A percentile compares a stretch with the other conserved stretches of the same genome.
phyloP scores from a whole-genome alignment of 1,140 invertebrate genomes.

The Centruroides vittatus region DNA sequence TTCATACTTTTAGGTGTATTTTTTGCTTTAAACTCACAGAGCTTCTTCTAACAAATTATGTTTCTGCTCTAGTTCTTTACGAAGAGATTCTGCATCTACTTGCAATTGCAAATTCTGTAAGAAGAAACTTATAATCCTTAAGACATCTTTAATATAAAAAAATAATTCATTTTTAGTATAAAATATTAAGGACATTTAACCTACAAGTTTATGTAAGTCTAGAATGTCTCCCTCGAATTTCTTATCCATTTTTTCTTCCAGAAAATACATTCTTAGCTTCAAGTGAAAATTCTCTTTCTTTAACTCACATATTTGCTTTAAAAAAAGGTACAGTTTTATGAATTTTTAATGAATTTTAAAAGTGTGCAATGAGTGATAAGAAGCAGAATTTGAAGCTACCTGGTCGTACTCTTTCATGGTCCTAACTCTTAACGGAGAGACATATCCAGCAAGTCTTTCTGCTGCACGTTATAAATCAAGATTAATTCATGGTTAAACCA shows the following conservation, averaged over 20 bases:
- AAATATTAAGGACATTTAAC: neutral
- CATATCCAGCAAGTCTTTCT: constrained; percentile 18
- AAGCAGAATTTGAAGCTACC: neutral
- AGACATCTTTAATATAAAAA: too few species aligned
- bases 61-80: constrained; percentile 62
- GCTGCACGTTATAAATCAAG: too few species aligned
- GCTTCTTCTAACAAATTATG: constrained; percentile 67
- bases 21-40: constrained; percentile 39
- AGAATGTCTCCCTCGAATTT: constrained; percentile 41
- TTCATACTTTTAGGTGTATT: too few species aligned
- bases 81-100: constrained; percentile 60
- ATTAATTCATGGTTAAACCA: too few species aligned
- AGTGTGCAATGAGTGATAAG: neutral
- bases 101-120: constrained; percentile 26
- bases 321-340: neutral
- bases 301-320: constrained; percentile 56
- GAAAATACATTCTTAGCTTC: constrained; percentile 75
- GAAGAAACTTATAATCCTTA: neutral
- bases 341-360: neutral
- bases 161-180: too few species aligned
- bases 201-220: constrained; percentile 40
- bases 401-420: constrained; percentile 80
- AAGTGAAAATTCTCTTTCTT: constrained; percentile 86
- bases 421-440: constrained; percentile 39
- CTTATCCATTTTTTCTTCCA: constrained; percentile 66